Percentiles rank a stretch among this genome's conserved stretches.
Conservation (phyloP, 2,797 vertebrate species). For the Melanotaenia nigrans region DNA sequence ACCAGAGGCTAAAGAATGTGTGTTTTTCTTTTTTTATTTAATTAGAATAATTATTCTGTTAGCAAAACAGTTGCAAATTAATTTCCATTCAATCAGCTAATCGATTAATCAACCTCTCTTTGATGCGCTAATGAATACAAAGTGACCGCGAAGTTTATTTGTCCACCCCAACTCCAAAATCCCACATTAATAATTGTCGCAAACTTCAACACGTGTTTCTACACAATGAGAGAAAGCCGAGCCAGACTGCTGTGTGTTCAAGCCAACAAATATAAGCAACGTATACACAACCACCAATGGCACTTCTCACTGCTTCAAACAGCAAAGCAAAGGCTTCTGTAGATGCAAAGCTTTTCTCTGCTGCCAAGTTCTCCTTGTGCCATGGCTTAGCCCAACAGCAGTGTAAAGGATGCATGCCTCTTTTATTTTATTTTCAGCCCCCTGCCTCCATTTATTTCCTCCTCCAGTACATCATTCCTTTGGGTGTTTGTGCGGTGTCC, state of each 20-base stretch:
- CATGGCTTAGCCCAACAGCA: conserved; percentile 66
- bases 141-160: conserved; percentile 23
- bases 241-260: conserved; percentile 32
- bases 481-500: conserved; percentile 83
- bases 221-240: conserved; percentile 35
- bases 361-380: conserved; percentile 70
- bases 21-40: not conserved
- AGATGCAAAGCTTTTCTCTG: conserved; percentile 62
- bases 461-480: conserved; percentile 81
- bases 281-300: conserved; percentile 50
- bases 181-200: conserved; percentile 25
- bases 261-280: conserved; percentile 60
- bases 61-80: not conserved
- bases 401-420: conserved; percentile 72
- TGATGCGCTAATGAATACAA: conserved; percentile 4
- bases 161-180: conserved; percentile 1
- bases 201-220: conserved; percentile 42
- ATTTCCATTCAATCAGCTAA: conserved; percentile 4
- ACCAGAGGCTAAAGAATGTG: conserved; percentile 3
- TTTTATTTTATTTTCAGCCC: conserved; percentile 79
- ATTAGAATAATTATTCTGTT: conserved; percentile 10
- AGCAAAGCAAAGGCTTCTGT: conserved; percentile 56
- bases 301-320: conserved; percentile 57
- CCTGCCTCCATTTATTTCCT: conserved; percentile 57
- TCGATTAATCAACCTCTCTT: conserved; percentile 9